Evolutionary conservation across 2,113 vertebrate species (phyloP).

Genomic region (Lampris incognitus): DNA sequence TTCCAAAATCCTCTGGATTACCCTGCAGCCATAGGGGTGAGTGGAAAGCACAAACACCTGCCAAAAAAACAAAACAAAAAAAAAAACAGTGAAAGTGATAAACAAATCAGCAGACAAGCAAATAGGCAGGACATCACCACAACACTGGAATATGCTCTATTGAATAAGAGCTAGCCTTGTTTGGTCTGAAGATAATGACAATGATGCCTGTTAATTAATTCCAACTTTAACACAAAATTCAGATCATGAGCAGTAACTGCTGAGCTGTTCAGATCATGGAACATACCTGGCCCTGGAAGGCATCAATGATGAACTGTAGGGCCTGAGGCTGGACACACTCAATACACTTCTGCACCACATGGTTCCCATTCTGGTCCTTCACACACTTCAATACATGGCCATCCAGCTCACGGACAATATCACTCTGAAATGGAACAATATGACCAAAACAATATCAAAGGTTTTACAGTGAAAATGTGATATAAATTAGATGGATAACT

Average conservation of each 20-base stretch:
- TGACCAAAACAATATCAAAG: too few relatives aligned
- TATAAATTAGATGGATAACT: too few relatives aligned
- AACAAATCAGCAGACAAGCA: background rate
- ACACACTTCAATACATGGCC: constrained; percentile 98
- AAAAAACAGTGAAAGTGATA: background rate
- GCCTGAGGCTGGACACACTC: constrained; percentile 97
- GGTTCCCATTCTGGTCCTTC: constrained; percentile 98
- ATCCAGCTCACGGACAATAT: constrained; percentile 95
- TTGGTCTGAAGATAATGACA: background rate
- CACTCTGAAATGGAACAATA: constrained; percentile 82
- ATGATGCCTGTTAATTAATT: background rate
- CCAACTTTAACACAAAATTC: background rate
- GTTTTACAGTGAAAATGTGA: too few relatives aligned
- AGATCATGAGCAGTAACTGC: background rate
- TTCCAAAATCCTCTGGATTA: constrained; percentile 96
- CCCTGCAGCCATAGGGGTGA: constrained; percentile 96
- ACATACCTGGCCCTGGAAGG: constrained; percentile 95
- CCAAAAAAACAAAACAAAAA: background rate
- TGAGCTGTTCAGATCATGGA: background rate
- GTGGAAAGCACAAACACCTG: constrained; percentile 97
- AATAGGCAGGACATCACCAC: too few relatives aligned
- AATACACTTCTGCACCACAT: constrained; percentile 98
- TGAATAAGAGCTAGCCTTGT: background rate
- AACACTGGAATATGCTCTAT: background rate
- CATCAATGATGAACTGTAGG: constrained; percentile 96